Evolutionary conservation across 2,888 invertebrate species (phyloP).

Genomic region (Thymelicus acteon): DNA sequence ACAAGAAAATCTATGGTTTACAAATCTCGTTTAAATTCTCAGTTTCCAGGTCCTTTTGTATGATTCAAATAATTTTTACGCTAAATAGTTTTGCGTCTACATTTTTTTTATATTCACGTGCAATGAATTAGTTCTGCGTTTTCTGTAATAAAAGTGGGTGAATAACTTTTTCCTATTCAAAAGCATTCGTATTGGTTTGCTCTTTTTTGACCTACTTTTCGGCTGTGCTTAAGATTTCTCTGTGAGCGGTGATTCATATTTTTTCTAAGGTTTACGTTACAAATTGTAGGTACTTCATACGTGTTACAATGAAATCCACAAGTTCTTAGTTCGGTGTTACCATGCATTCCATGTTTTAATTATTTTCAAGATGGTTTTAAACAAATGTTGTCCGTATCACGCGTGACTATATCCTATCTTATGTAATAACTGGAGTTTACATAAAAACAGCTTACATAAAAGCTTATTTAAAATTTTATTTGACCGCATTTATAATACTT

Average conservation of each 20-base stretch:
- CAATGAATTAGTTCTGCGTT: constrained; percentile 25
- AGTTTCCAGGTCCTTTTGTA: constrained; percentile 4
- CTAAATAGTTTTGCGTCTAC: constrained; percentile 28
- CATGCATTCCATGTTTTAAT: not conserved
- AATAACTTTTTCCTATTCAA: constrained; percentile 24
- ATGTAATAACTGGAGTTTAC: too few relatives aligned
- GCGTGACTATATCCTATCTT: too few relatives aligned
- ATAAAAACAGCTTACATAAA: too few relatives aligned
- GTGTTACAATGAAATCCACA: not conserved
- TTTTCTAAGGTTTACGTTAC: not conserved
- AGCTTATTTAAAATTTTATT: too few relatives aligned
- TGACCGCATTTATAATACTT: too few relatives aligned
- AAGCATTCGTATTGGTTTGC: constrained; percentile 11
- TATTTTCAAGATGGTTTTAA: too few relatives aligned
- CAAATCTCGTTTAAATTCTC: constrained; percentile 12
- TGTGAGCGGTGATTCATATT: constrained; percentile 7
- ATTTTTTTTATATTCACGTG: constrained; percentile 15
- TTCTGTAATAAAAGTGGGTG: constrained; percentile 28
- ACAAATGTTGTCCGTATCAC: too few relatives aligned
- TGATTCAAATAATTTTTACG: constrained; percentile 19
- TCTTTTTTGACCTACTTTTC: constrained; percentile 23
- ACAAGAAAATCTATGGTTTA: constrained; percentile 11
- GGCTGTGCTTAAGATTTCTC: constrained; percentile 6
- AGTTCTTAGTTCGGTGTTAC: not conserved
- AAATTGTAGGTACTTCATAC: not conserved